Percentiles rank a stretch among this genome's conserved stretches.
Evolutionary conservation across 2,113 vertebrate species (phyloP).

Genomic region (Axis porcinus): DNA sequence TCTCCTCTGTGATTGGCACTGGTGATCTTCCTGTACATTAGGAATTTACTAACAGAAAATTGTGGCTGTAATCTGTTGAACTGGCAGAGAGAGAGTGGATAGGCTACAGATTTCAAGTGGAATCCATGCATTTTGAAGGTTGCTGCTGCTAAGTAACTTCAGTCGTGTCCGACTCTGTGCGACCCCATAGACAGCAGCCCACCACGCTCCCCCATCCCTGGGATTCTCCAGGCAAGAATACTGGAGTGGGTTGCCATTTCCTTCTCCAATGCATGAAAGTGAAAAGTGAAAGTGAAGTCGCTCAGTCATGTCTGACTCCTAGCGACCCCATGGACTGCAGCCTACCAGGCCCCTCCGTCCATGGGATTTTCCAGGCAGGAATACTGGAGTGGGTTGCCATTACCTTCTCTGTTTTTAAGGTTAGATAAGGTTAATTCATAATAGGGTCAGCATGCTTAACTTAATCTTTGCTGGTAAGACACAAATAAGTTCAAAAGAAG

Average conservation of each 20-base stretch:
- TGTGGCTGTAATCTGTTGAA: not conserved
- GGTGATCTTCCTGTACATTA: not conserved
- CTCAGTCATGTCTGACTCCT: too few relatives aligned
- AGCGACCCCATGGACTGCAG: too few relatives aligned
- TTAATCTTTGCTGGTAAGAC: slow-evolving; percentile 20
- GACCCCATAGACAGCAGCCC: too few relatives aligned
- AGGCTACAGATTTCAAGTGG: slow-evolving; percentile 10
- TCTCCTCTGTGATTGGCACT: not conserved
- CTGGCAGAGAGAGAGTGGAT: not conserved
- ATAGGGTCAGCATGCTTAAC: not conserved
- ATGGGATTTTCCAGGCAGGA: too few relatives aligned
- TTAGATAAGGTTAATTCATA: not conserved
- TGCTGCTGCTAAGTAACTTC: not conserved
- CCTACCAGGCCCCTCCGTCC: too few relatives aligned
- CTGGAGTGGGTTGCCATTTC: too few relatives aligned
- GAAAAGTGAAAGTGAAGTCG: too few relatives aligned
- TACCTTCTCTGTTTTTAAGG: not conserved
- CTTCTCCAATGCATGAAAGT: too few relatives aligned
- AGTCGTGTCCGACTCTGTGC: too few relatives aligned
- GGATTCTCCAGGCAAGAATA: too few relatives aligned
- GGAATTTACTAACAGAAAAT: slow-evolving; percentile 32
- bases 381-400: too few relatives aligned
- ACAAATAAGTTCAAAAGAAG: slow-evolving; percentile 8
- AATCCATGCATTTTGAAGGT: slow-evolving; percentile 12
- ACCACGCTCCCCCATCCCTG: too few relatives aligned